Evolutionary conservation across 2,113 vertebrate species (phyloP).

Genomic region (Chamaea fasciata): DNA sequence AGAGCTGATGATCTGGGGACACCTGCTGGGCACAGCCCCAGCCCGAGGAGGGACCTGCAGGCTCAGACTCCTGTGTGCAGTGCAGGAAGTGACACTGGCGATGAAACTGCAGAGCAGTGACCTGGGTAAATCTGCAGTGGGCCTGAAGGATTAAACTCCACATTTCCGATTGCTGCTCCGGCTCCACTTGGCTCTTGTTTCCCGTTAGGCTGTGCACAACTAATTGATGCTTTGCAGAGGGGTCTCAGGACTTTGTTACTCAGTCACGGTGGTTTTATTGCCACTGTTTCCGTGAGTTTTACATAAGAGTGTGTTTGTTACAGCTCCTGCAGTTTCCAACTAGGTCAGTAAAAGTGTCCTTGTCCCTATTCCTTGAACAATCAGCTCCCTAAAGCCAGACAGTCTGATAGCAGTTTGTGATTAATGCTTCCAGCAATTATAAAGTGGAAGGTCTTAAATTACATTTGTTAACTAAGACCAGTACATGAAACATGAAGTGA

Average conservation of each 20-base stretch:
- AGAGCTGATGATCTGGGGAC: neutral
- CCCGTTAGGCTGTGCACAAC: neutral
- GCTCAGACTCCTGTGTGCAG: neutral
- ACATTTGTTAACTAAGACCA: slow-evolving; percentile 5
- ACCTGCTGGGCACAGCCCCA: neutral
- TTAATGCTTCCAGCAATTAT: slow-evolving; percentile 46
- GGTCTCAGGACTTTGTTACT: neutral
- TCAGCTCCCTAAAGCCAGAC: slow-evolving; percentile 48
- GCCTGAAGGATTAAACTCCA: neutral
- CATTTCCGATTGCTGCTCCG: rapidly evolving
- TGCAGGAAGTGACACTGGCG: rapidly evolving
- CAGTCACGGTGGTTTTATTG: neutral
- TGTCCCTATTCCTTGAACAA: slow-evolving; percentile 39
- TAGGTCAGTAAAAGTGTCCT: slow-evolving; percentile 33
- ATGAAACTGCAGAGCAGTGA: rapidly evolving
- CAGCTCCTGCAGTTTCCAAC: slow-evolving; percentile 15
- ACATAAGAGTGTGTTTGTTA: neutral
- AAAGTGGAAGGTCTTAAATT: slow-evolving; percentile 17
- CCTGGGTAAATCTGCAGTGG: neutral
- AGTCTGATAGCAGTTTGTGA: slow-evolving; percentile 14
- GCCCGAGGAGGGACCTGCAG: neutral
- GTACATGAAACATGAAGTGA: slow-evolving; percentile 13
- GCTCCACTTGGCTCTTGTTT: rapidly evolving
- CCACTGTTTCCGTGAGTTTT: neutral
- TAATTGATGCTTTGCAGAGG: neutral